Evolutionary conservation across 2,113 vertebrate species (phyloP), one percentile per base, ranked within the genome.

Genomic region (Malurus elegans): DNA sequence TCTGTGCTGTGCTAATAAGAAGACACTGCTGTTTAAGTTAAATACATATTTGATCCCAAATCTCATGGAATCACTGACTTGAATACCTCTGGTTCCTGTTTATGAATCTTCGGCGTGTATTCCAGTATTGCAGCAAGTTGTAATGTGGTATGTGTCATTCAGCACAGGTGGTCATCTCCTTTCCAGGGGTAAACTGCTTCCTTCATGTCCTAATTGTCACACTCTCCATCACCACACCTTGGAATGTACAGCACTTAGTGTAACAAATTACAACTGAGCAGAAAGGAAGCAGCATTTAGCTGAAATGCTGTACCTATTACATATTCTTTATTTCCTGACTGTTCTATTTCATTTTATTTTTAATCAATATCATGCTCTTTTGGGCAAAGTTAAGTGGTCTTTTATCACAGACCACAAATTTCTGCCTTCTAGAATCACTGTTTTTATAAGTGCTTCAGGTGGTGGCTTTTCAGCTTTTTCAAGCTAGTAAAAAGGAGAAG

Each of bases 241-340:
- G 45, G 45, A 79, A 40, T 14, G 14, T 40, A 34, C 18, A 69
- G 31, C 79, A 66, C 66, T 69, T 57, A 69, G 36, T 42, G 8
- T 34, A 91, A 89, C 48, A 94, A 75, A 91, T 80, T 67, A 38
- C 73, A 38, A 18, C 40, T 38, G 45, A 75, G 42, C 58, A 85
- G 45, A 82, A 95, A 90, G 87, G 87, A 97, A 72, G 80, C 84
- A 87, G 61, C 45, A 47, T 61, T 92, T 95, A 75, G n/a, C 72
- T 88, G 79, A 87, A 93, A 69, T 38, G 34, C 42, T 50, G 15
- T 60, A 34, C 62, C 42, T 92, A 3, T 88, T 88, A 40, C 8
- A n/a, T 71, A 38, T 54, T 62, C 47, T 90, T 69, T 92, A 90
- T 90, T 93, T 95, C 84, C 75, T 4, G 11, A 10, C 26, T 62